Conservation (phyloP, 2,888 invertebrate species). For the Uloborus plumipes region DNA sequence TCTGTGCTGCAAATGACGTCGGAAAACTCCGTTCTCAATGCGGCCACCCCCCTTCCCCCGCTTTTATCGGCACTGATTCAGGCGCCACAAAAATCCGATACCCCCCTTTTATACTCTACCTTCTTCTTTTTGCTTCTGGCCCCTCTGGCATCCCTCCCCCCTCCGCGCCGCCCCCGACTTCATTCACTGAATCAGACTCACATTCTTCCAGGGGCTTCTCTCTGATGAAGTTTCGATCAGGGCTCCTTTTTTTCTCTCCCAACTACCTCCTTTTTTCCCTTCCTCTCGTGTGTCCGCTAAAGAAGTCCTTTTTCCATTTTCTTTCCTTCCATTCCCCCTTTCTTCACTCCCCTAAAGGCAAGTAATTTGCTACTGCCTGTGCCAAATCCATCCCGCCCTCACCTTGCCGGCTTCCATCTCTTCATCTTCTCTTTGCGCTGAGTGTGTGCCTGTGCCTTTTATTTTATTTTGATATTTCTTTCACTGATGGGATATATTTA, state of each 20-base stretch:
- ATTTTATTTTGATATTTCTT: conserved; percentile 58
- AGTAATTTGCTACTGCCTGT: conserved; percentile 63
- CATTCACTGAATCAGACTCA: conserved; percentile 62
- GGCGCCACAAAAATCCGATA: conserved; percentile 64
- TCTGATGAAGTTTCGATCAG: conserved; percentile 64
- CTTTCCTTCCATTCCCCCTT: conserved; percentile 17
- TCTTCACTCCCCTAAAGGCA: conserved; percentile 48
- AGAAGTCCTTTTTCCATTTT: conserved; percentile 62
- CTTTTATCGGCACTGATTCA: conserved; percentile 58
- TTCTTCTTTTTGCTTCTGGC: conserved; percentile 28
- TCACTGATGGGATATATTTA: conserved; percentile 38
- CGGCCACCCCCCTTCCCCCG: conserved; percentile 15
- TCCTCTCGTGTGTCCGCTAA: conserved; percentile 50
- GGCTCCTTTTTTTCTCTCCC: conserved; percentile 19
- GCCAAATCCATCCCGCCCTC: conserved; percentile 52
- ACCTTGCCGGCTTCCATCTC: conserved; percentile 18
- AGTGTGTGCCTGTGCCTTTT: conserved; percentile 15
- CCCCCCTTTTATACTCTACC: conserved; percentile 43
- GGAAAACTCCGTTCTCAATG: conserved; percentile 31
- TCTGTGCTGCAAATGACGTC: conserved; percentile 57
- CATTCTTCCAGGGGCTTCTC: conserved; percentile 35
- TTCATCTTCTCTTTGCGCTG: conserved; percentile 38
- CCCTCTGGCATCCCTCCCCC: conserved; percentile 14
- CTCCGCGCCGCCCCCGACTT: conserved; percentile 18
- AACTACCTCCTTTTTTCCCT: conserved; percentile 24